Percentiles rank a stretch among this genome's conserved stretches.
These are phyloP conservation scores for Pantala flavescens DNA, from an alignment of 1,140 invertebrate species.

Conservation along the genomic window DNA sequence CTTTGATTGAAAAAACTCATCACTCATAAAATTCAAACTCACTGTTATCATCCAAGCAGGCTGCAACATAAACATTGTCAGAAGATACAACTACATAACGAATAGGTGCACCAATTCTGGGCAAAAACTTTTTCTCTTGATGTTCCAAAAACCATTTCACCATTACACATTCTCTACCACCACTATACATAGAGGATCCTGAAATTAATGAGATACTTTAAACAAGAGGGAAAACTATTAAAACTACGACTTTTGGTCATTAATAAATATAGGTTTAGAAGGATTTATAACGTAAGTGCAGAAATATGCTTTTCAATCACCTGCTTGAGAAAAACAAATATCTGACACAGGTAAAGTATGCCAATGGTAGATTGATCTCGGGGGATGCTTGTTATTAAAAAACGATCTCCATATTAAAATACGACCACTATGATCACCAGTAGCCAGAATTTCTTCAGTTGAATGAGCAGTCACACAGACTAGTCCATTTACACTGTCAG, in stretches of 20 bases:
- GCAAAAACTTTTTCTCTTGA: slow-evolving; percentile 51
- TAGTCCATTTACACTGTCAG: slow-evolving; percentile 27
- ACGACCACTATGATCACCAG: slow-evolving; percentile 55
- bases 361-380: slow-evolving; percentile 59
- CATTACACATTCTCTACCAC: slow-evolving; percentile 65
- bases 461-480: slow-evolving; percentile 63
- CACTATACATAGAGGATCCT: slow-evolving; percentile 60
- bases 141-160: slow-evolving; percentile 63
- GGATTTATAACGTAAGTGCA: no score
- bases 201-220: slow-evolving; percentile 22
- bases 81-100: slow-evolving; percentile 51
- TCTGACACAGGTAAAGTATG: slow-evolving; percentile 61
- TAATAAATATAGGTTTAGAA: no score
- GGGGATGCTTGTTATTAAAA: slow-evolving; percentile 31
- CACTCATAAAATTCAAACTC: slow-evolving; percentile 24
- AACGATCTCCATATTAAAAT: slow-evolving; percentile 55
- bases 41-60: slow-evolving; percentile 65
- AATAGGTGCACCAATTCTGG: slow-evolving; percentile 60
- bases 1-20: no score
- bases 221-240: no score
- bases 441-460: slow-evolving; percentile 51
- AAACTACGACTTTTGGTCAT: no score
- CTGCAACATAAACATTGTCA: slow-evolving; percentile 52
- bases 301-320: slow-evolving; percentile 31
- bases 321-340: slow-evolving; percentile 55